A percentile compares a stretch with the other conserved stretches of the same genome.
phyloP scores from a whole-genome alignment of 2,113 vertebrate species.

The Fulica atra region DNA sequence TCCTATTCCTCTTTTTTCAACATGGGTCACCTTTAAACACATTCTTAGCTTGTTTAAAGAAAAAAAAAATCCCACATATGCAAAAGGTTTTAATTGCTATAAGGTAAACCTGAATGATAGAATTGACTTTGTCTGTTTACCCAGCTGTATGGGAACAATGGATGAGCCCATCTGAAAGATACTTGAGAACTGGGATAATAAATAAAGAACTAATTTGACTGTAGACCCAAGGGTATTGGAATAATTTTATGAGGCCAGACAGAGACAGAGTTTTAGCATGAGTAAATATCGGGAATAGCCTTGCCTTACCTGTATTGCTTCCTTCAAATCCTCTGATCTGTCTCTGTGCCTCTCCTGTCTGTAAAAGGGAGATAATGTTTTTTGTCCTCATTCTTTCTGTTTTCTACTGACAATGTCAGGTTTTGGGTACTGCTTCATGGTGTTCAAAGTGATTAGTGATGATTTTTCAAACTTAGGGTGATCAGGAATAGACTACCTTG shows the following conservation, averaged over 20 bases:
- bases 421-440: neutral
- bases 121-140: slow-evolving; percentile 62
- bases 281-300: slow-evolving; percentile 9
- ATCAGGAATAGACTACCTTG: neutral
- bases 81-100: neutral
- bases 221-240: slow-evolving; percentile 30
- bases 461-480: neutral
- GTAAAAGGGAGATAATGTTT: neutral
- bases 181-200: slow-evolving; percentile 55
- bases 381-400: neutral
- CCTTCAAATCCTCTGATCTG: neutral
- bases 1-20: neutral
- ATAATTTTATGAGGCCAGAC: slow-evolving; percentile 27
- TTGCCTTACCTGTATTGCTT: slow-evolving; percentile 2
- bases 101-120: neutral
- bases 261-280: slow-evolving; percentile 16
- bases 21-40: slow-evolving; percentile 5
- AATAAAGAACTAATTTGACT: slow-evolving; percentile 64
- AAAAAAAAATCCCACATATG: neutral
- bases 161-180: slow-evolving; percentile 41
- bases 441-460: neutral
- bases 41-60: neutral
- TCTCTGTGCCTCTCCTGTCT: neutral
- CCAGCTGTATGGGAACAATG: slow-evolving; percentile 42
- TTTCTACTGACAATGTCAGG: neutral